Conservation (phyloP, 2,113 vertebrate genomes). For the Vimba vimba region DNA sequence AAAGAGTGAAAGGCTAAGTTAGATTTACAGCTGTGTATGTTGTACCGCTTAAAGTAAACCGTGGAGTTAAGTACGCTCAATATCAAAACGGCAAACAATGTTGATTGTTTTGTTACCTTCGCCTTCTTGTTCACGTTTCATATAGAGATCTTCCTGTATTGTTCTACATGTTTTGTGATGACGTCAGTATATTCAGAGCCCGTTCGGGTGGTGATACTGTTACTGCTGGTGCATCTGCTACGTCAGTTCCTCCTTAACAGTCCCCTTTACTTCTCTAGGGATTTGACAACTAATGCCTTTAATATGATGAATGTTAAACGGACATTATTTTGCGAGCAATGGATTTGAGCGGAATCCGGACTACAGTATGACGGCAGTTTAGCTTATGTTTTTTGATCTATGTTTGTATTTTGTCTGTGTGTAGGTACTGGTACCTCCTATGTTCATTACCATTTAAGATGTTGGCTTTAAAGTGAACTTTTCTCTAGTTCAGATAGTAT, state of each 20-base stretch:
- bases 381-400: slow-evolving; percentile 81
- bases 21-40: slow-evolving; percentile 70
- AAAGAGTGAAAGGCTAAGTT: slow-evolving; percentile 59
- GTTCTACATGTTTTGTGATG: slow-evolving; percentile 90
- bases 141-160: slow-evolving; percentile 86
- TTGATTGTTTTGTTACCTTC: slow-evolving; percentile 75
- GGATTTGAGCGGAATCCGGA: slow-evolving; percentile 80
- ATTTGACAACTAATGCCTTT: slow-evolving; percentile 68
- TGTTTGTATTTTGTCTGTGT: slow-evolving; percentile 86
- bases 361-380: slow-evolving; percentile 87
- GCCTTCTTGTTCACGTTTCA: slow-evolving; percentile 85
- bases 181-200: slow-evolving; percentile 85
- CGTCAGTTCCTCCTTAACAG: slow-evolving; percentile 77
- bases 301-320: slow-evolving; percentile 73
- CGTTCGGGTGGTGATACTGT: slow-evolving; percentile 86
- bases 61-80: slow-evolving; percentile 81
- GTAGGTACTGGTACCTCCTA: slow-evolving; percentile 97
- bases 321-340: slow-evolving; percentile 73
- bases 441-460: slow-evolving; percentile 88
- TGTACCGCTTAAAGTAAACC: slow-evolving; percentile 87
- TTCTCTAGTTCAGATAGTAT: slow-evolving; percentile 91
- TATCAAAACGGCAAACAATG: slow-evolving; percentile 86
- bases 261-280: slow-evolving; percentile 72
- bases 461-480: slow-evolving; percentile 98
- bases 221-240: slow-evolving; percentile 86